Conservation (phyloP, 2,888 invertebrate species). For the Cheilosia variabilis region DNA sequence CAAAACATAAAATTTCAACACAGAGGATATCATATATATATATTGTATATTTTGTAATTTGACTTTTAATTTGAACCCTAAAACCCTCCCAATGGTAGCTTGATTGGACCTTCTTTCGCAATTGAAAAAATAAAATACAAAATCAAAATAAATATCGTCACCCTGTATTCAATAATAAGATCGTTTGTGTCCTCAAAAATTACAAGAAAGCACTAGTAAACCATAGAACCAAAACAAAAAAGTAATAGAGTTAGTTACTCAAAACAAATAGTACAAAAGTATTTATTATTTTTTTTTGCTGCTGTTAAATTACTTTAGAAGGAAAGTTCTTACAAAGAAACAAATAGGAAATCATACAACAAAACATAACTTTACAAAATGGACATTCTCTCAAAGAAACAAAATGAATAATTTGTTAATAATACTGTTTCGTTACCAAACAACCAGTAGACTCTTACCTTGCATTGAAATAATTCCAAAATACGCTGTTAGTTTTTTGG, state of each 20-base stretch:
- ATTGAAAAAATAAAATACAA: too few relatives aligned
- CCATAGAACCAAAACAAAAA: slow-evolving; percentile 39
- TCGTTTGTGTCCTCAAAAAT: slow-evolving; percentile 35
- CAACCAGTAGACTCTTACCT: slow-evolving; percentile 90
- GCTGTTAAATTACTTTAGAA: slow-evolving; percentile 10
- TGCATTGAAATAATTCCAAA: slow-evolving; percentile 99
- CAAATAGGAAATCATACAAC: slow-evolving; percentile 22
- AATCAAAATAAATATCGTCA: too few relatives aligned
- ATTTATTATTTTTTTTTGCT: slow-evolving; percentile 28
- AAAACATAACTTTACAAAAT: slow-evolving; percentile 55
- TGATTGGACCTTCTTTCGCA: too few relatives aligned
- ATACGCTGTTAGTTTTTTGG: slow-evolving; percentile 90
- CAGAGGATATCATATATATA: slow-evolving; percentile 78
- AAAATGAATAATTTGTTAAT: slow-evolving; percentile 53
- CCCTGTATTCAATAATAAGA: slow-evolving; percentile 22
- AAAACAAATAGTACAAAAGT: slow-evolving; percentile 46
- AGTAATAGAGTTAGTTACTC: slow-evolving; percentile 35
- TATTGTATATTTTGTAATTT: slow-evolving; percentile 9
- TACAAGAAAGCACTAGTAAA: slow-evolving; percentile 62
- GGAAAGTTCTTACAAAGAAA: slow-evolving; percentile 30
- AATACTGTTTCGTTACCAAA: slow-evolving; percentile 79
- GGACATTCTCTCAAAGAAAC: slow-evolving; percentile 67
- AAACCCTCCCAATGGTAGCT: slow-evolving; percentile 44
- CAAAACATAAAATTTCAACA: slow-evolving; percentile 82
- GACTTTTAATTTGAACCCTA: slow-evolving; percentile 49